Evolutionary conservation across 2,797 vertebrate species (phyloP).

Genomic region (Lagorchestes hirsutus): DNA sequence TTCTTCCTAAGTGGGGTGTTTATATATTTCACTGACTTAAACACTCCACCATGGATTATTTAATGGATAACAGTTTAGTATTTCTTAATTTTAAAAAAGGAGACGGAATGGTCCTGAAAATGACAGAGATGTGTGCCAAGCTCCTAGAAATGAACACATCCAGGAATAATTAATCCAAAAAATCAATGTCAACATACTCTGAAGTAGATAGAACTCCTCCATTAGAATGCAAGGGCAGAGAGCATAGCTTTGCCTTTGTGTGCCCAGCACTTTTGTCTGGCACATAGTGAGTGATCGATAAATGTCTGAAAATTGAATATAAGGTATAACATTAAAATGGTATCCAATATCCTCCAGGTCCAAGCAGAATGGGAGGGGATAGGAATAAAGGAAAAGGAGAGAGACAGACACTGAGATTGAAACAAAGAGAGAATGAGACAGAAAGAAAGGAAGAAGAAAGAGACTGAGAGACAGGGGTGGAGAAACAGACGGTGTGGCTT

Average conservation of each 20-base stretch:
- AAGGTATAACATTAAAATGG: neutral
- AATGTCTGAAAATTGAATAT: neutral
- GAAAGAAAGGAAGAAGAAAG: neutral
- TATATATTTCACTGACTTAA: neutral
- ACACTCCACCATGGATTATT: neutral
- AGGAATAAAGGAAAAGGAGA: neutral
- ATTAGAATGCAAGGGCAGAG: neutral
- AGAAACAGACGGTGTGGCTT: neutral
- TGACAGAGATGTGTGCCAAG: neutral
- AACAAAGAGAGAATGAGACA: neutral
- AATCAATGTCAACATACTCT: neutral
- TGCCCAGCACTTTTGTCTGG: neutral
- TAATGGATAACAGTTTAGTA: neutral
- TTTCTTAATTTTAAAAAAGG: neutral
- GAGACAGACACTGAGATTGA: neutral
- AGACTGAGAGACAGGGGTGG: neutral
- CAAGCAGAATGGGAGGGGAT: neutral
- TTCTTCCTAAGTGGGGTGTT: neutral
- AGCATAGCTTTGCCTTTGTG: neutral
- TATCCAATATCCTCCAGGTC: neutral
- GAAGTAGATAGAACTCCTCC: neutral
- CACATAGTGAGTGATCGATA: neutral
- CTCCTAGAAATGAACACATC: neutral
- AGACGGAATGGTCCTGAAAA: neutral
- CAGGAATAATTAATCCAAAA: neutral